Conservation (phyloP, 2,888 invertebrate genomes). For the Pachymerium ferrugineum region DNA sequence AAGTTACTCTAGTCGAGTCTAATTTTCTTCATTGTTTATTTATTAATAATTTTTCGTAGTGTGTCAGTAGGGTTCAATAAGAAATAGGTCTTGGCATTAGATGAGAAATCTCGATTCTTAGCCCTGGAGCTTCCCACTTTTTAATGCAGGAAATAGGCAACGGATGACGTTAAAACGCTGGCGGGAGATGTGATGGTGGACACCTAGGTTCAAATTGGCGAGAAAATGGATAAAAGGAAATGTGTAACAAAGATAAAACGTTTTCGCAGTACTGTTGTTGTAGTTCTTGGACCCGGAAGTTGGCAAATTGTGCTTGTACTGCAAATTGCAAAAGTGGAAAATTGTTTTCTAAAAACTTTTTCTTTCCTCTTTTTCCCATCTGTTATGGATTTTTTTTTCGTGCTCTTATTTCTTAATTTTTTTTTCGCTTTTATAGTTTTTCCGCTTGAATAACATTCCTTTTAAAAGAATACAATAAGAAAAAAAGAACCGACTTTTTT, state of each 20-base stretch:
- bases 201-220: not conserved
- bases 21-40: too few relatives aligned
- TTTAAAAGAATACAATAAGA: too few relatives aligned
- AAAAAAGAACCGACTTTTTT: too few relatives aligned
- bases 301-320: not conserved
- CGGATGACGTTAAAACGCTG: slow-evolving; percentile 2
- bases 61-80: not conserved
- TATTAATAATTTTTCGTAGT: too few relatives aligned
- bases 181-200: slow-evolving; percentile 10
- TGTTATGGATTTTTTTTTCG: not conserved
- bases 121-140: not conserved
- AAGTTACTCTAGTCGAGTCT: not conserved
- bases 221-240: not conserved
- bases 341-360: not conserved
- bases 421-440: not conserved
- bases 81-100: slow-evolving; percentile 1
- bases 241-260: not conserved
- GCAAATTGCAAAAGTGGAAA: not conserved
- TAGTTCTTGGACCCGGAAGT: not conserved
- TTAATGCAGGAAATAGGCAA: not conserved
- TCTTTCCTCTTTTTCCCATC: not conserved
- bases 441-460: too few relatives aligned
- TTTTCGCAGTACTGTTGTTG: not conserved
- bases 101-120: too few relatives aligned
- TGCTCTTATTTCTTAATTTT: not conserved